A percentile compares a stretch with the other conserved stretches of the same genome.
Evolutionary conservation across 2,888 invertebrate species (phyloP).

Genomic region (Prosapia bicincta): DNA sequence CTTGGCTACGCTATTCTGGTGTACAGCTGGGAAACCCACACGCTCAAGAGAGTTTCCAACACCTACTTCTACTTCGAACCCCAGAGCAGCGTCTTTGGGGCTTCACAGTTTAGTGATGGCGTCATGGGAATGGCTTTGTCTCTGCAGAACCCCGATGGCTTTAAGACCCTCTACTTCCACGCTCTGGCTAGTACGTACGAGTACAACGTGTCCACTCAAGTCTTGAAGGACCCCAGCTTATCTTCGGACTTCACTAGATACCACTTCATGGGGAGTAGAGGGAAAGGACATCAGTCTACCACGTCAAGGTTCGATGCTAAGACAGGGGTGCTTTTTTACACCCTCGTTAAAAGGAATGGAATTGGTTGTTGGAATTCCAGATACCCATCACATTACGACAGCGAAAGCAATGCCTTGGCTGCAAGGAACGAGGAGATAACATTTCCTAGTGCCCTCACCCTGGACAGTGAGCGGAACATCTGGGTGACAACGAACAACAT

Average conservation of each 20-base stretch:
- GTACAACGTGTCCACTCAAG: not conserved
- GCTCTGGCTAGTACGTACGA: not conserved
- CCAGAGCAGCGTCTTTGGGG: not conserved
- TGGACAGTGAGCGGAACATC: not conserved
- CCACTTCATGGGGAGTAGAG: not conserved
- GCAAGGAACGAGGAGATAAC: not conserved
- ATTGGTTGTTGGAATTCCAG: not conserved
- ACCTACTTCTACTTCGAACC: not conserved
- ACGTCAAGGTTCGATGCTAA: not conserved
- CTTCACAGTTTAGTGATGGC: not conserved
- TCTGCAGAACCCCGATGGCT: not conserved
- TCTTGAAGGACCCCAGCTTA: not conserved
- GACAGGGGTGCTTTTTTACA: not conserved
- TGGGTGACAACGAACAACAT: not conserved
- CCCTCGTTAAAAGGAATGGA: not conserved
- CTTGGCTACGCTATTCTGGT: not conserved
- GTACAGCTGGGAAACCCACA: not conserved
- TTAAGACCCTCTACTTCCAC: not conserved
- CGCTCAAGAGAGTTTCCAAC: not conserved
- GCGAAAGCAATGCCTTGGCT: not conserved
- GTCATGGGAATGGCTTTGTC: not conserved
- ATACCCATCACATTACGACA: not conserved
- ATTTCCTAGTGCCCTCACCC: not conserved
- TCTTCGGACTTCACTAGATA: not conserved
- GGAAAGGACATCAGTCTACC: not conserved